Base-by-base conservation (phyloP, 2,888 invertebrate genomes). In the Xylota sylvarum region DNA sequence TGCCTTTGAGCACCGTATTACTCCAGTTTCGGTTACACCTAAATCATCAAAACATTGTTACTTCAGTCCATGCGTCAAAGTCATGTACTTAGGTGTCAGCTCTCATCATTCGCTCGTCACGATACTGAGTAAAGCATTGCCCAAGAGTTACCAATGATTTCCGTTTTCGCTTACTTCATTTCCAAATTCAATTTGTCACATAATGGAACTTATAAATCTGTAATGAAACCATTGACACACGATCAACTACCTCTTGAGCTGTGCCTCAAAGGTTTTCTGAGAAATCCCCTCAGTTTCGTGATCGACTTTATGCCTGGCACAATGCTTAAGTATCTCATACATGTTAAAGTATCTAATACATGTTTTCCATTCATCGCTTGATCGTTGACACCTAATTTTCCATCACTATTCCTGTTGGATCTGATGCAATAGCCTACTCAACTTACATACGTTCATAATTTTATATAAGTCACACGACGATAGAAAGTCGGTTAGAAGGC, bases 161-260 rank as follows among this genome's bases (percentile, higher is more conserved):
- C 50, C 19, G 23, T 19, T 19, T 48, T 14, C 10, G 19, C 19
- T 19, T 10, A 56, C 6, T 56, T 35, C n/a, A 32, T 7, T 17
- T 17, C 2, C 5, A 9, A 32, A 56, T 35, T n/a, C 17, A 35
- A 56, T 17, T 56, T 50, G 10, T 10, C 50, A 50, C 52, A 19
- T 17, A 5, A 37, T 10, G 9, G 35, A 37, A 58, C 9, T 35
- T 23, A 23, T 50, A 23, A 50, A 50, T 19, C 58, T n/a, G 35
- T 12, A 58, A 35, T 19, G n/a, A 37, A 37, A 35, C 9, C 58
- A 58, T 19, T 58, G 58, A 12, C 35, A 58, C 17, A 58, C 35
- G 58, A 10, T 58, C 19, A 43, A 14, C 43, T 5, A 58, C 56
- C 0, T 56, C 32, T 32, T 32, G 19, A 37, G 58, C 12, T 56